Conservation (phyloP, 2,113 vertebrate species). For the Melierax canorus region DNA sequence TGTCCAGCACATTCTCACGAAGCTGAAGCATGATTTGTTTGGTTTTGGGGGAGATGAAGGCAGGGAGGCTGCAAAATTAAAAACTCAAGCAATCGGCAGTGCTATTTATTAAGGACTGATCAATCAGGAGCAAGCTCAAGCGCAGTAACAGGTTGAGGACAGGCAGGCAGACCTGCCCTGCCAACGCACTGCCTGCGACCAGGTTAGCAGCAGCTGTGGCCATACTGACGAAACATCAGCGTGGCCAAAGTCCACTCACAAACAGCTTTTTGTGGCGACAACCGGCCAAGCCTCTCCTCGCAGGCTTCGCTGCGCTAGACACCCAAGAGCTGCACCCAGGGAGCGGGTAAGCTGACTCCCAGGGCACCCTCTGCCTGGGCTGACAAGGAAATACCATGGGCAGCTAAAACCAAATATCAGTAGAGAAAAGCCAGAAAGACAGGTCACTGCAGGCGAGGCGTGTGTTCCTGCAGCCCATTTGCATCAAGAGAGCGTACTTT, state of each 20-base stretch:
- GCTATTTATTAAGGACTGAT: not conserved
- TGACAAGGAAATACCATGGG: not conserved
- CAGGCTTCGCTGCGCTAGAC: not conserved
- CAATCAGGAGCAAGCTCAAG: not conserved
- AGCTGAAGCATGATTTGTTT: not conserved
- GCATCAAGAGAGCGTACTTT: not conserved
- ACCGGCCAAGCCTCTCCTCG: rapidly evolving
- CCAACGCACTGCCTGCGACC: not conserved
- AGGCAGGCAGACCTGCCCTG: not conserved
- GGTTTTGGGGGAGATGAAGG: not conserved
- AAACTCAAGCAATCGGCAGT: not conserved
- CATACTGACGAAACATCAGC: rapidly evolving
- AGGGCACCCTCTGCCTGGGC: not conserved
- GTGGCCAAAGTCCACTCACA: not conserved
- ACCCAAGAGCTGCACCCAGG: not conserved
- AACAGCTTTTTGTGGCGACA: not conserved
- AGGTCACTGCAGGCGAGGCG: not conserved
- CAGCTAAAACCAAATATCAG: not conserved
- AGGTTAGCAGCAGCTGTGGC: not conserved
- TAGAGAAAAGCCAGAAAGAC: conserved; percentile 38
- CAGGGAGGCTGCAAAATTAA: not conserved
- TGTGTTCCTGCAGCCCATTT: not conserved
- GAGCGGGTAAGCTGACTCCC: not conserved
- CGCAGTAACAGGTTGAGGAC: not conserved
- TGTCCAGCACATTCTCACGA: not conserved